A percentile compares a stretch with the other conserved stretches of the same genome.
These are phyloP conservation scores for Malthinus seriepunctatus DNA, from an alignment of 2,888 invertebrate genomes.

Conservation along the genomic window DNA sequence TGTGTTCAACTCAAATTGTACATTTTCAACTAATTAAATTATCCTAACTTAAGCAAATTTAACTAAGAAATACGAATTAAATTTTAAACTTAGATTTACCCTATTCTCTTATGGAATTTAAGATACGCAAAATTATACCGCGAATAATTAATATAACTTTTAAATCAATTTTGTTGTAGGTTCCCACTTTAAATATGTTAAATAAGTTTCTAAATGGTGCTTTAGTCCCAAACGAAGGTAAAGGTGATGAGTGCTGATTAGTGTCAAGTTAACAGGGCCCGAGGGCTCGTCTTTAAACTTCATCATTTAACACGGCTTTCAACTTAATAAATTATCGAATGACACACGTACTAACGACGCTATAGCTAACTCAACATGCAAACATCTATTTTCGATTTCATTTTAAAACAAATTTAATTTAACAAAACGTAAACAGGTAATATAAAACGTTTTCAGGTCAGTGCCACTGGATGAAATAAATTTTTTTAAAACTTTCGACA, in stretches of 20 bases:
- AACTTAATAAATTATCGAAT: slow-evolving; percentile 30
- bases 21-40: slow-evolving; percentile 42
- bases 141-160: not conserved
- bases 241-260: slow-evolving; percentile 46
- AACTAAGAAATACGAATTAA: slow-evolving; percentile 39
- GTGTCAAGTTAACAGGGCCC: slow-evolving; percentile 43
- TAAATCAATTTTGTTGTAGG: not conserved
- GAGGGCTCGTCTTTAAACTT: slow-evolving; percentile 31
- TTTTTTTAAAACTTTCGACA: too few species aligned
- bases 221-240: slow-evolving; percentile 39
- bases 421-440: too few species aligned
- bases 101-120: slow-evolving; percentile 1
- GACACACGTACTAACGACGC: too few species aligned
- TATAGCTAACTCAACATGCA: too few species aligned
- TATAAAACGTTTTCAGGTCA: too few species aligned
- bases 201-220: slow-evolving; percentile 14
- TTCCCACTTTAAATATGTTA: slow-evolving; percentile 5
- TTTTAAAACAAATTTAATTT: too few species aligned
- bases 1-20: slow-evolving; percentile 39
- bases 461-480: too few species aligned
- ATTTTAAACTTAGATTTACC: slow-evolving; percentile 24
- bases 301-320: slow-evolving; percentile 25
- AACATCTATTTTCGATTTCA: too few species aligned
- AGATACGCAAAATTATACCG: too few species aligned
- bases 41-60: slow-evolving; percentile 38